Conservation (phyloP, 2,797 vertebrate species). For the Paguma larvata region DNA sequence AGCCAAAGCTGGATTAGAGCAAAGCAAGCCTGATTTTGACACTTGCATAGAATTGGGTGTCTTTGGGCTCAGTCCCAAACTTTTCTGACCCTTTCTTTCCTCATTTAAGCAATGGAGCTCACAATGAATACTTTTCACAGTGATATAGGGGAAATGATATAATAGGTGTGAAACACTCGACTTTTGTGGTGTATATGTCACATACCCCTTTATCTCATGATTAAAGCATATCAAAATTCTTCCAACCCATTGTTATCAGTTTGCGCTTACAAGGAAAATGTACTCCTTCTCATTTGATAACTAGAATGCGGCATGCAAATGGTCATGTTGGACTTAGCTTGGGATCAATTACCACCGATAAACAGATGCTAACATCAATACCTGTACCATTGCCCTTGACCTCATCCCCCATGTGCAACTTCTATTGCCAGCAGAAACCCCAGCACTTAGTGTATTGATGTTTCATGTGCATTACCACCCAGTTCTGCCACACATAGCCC, state of each 20-base stretch:
- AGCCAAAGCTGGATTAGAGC: background rate
- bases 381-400: background rate
- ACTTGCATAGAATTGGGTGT: background rate
- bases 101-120: background rate
- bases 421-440: background rate
- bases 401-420: background rate
- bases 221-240: constrained; percentile 13
- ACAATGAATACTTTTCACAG: background rate
- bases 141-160: background rate
- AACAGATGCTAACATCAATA: background rate
- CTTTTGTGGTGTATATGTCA: background rate
- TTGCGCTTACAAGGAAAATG: background rate
- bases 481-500: background rate
- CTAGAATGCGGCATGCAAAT: background rate
- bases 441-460: background rate
- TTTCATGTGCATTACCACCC: background rate
- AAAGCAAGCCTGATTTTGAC: constrained; percentile 25
- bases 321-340: background rate
- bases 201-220: background rate
- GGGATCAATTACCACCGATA: background rate
- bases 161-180: background rate
- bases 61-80: background rate
- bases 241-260: background rate
- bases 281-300: background rate
- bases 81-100: constrained; percentile 6